phyloP scores from a whole-genome alignment of 2,797 vertebrate genomes.

The Leptodactylus fallax region DNA sequence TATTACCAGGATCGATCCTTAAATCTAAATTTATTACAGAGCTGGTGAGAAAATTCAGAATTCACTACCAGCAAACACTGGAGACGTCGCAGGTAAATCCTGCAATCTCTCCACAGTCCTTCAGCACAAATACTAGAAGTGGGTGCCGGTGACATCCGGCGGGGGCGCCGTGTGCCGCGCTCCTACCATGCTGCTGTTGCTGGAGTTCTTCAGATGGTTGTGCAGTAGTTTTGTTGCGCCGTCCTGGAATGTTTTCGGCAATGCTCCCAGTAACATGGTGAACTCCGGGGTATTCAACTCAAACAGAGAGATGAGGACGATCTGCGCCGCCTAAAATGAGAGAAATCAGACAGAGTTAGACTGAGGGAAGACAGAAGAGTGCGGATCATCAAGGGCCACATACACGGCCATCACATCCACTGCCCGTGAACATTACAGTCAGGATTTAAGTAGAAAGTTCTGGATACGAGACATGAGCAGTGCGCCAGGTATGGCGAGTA shows the following conservation, averaged over 20 bases:
- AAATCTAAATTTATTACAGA: no score
- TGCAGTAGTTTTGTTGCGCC: conserved; percentile 97
- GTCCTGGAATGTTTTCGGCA: conserved; percentile 99
- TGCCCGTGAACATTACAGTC: not conserved
- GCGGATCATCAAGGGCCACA: not conserved
- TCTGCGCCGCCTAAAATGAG: conserved; percentile 88
- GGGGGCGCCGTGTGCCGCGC: not conserved
- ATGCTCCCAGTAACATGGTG: conserved; percentile 96
- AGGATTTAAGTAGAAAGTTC: no score
- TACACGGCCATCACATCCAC: no score
- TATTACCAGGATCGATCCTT: no score
- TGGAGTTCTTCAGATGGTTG: conserved; percentile 95
- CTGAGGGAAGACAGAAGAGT: not conserved
- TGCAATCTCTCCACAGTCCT: no score
- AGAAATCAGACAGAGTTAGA: not conserved
- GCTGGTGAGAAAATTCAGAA: no score
- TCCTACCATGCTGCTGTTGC: conserved; percentile 90
- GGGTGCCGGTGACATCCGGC: no score
- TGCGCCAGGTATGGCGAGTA: no score
- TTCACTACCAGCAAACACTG: no score
- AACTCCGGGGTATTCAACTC: conserved; percentile 98
- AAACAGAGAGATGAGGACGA: conserved; percentile 94
- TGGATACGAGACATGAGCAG: no score
- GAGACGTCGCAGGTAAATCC: no score
- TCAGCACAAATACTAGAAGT: no score